These are phyloP conservation scores for Lanistes nyassanus DNA, from an alignment of 1,140 invertebrate genomes.

Conservation along the genomic window DNA sequence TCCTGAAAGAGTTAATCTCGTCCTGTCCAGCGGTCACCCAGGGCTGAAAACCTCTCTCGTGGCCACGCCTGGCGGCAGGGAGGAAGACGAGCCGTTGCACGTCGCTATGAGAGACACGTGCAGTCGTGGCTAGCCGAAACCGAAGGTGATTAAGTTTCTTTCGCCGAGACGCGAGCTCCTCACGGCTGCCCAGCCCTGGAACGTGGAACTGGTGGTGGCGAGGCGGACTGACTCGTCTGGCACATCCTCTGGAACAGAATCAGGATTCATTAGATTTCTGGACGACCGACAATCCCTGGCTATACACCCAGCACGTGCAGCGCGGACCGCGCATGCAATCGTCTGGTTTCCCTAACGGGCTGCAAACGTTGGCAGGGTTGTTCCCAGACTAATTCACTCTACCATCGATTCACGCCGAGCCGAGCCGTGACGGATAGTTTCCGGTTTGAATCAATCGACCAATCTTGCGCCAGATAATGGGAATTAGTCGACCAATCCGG, in stretches of 20 bases:
- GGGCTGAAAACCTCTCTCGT: too few relatives aligned
- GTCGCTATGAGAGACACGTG: too few relatives aligned
- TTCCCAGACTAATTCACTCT: background rate
- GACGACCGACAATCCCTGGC: background rate
- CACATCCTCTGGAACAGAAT: conserved; percentile 8
- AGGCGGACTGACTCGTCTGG: too few relatives aligned
- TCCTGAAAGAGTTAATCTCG: too few relatives aligned
- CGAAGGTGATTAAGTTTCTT: too few relatives aligned
- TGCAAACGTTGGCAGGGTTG: background rate
- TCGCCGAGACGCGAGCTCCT: too few relatives aligned
- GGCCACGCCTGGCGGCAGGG: too few relatives aligned
- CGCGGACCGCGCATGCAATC: background rate
- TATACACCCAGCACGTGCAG: background rate
- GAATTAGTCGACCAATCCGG: background rate
- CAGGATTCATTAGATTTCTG: conserved; percentile 18
- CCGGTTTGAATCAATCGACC: conserved; percentile 17
- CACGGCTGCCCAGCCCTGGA: too few relatives aligned
- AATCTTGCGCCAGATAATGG: conserved; percentile 1
- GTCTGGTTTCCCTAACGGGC: background rate
- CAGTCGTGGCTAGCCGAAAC: too few relatives aligned
- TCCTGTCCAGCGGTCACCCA: too few relatives aligned
- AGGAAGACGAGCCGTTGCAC: too few relatives aligned
- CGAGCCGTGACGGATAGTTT: conserved; percentile 2
- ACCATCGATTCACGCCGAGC: background rate
- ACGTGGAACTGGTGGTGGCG: too few relatives aligned